A percentile compares a stretch with the other conserved stretches of the same genome.
phyloP scores from a whole-genome alignment of 1,140 invertebrate species.

The Sitodiplosis mosellana region DNA sequence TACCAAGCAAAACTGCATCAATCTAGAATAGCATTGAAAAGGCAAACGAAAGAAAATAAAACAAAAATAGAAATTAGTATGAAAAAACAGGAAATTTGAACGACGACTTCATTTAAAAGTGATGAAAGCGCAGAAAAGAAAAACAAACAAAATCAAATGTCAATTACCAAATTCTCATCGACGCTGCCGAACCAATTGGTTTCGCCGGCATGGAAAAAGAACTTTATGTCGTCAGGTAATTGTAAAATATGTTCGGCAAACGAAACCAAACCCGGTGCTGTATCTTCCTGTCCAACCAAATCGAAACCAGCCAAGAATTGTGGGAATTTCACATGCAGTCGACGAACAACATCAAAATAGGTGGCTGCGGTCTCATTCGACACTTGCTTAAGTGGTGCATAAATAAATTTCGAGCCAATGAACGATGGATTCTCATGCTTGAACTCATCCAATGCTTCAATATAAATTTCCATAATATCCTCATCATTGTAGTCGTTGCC shows the following conservation, averaged over 20 bases:
- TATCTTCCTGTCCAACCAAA: conserved; percentile 56
- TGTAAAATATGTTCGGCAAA: conserved; percentile 36
- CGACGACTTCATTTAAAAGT: too few relatives aligned
- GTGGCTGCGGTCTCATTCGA: conserved; percentile 17
- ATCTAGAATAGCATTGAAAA: conserved; percentile 18
- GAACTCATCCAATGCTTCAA: conserved; percentile 36
- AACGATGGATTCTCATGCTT: conserved; percentile 40
- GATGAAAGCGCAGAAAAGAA: neutral
- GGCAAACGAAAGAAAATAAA: neutral
- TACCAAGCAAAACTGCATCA: conserved; percentile 60
- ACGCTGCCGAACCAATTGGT: conserved; percentile 52
- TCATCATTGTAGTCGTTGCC: conserved; percentile 32
- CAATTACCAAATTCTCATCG: conserved; percentile 45
- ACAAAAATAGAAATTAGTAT: neutral
- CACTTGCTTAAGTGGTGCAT: conserved; percentile 35
- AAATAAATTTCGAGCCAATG: conserved; percentile 50
- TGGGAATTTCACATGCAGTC: conserved; percentile 30
- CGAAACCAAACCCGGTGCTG: conserved; percentile 34
- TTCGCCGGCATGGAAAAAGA: conserved; percentile 70
- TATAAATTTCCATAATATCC: conserved; percentile 36
- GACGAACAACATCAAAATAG: conserved; percentile 29
- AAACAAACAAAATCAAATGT: too few relatives aligned
- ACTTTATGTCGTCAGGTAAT: conserved; percentile 32
- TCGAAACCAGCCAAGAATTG: conserved; percentile 47
- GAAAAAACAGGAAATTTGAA: too few relatives aligned